Conservation (phyloP, 2,797 vertebrate genomes). For the Anabacerthia variegaticeps region DNA sequence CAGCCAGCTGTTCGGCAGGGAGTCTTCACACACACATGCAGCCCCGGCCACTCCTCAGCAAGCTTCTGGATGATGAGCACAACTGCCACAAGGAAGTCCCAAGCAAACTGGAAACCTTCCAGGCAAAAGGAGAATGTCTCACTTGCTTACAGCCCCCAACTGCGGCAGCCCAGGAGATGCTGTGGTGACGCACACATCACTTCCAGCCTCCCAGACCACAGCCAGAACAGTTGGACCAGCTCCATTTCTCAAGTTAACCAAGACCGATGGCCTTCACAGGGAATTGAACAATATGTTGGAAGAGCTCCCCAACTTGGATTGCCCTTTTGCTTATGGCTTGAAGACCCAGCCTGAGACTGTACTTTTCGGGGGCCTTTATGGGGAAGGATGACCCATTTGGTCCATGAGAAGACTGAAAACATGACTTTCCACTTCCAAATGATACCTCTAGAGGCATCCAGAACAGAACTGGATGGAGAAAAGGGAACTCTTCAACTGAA, state of each 20-base stretch:
- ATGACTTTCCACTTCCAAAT: not conserved
- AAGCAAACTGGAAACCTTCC: conserved; percentile 66
- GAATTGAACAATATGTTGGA: not conserved
- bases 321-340: not conserved
- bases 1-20: conserved; percentile 73
- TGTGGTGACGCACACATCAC: accelerated
- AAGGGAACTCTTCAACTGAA: not conserved
- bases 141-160: not conserved
- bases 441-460: not conserved
- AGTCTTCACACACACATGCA: conserved; percentile 69
- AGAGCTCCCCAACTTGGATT: accelerated
- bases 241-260: not conserved
- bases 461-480: not conserved
- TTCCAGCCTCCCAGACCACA: not conserved
- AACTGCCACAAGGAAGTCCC: conserved; percentile 74
- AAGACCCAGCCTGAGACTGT: not conserved
- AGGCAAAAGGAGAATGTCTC: not conserved
- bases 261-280: not conserved
- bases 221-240: not conserved
- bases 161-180: accelerated
- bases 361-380: not conserved
- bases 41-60: conserved; percentile 75
- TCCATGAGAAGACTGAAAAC: not conserved
- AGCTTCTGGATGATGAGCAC: conserved; percentile 70
- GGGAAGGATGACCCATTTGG: not conserved